These are phyloP conservation scores for Polietes domitor DNA, from an alignment of 2,888 invertebrate genomes.

Conservation along the genomic window DNA sequence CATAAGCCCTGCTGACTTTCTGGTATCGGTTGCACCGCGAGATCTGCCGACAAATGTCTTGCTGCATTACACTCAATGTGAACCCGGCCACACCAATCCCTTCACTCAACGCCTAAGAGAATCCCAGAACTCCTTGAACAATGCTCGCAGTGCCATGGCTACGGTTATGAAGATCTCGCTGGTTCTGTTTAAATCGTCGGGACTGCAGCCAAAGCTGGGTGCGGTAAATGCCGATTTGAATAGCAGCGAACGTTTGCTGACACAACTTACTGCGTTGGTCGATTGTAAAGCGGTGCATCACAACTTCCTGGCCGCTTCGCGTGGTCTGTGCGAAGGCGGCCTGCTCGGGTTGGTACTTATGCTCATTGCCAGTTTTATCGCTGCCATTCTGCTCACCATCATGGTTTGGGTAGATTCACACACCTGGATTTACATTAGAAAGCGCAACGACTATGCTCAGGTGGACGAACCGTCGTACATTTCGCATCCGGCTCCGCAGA, in stretches of 20 bases:
- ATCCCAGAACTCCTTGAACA: conserved; percentile 86
- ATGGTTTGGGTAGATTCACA: conserved; percentile 97
- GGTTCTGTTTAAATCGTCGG: conserved; percentile 81
- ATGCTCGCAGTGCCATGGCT: conserved; percentile 81
- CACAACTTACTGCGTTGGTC: conserved; percentile 86
- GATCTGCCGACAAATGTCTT: conserved; percentile 84
- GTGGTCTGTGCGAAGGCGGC: conserved; percentile 91
- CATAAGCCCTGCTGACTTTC: conserved; percentile 91
- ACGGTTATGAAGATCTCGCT: conserved; percentile 80
- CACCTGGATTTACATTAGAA: conserved; percentile 97
- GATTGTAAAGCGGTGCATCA: conserved; percentile 92
- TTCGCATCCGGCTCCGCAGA: conserved; percentile 81
- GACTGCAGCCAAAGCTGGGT: conserved; percentile 87
- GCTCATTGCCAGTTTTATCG: conserved; percentile 91
- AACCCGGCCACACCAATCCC: conserved; percentile 89
- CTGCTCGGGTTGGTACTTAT: conserved; percentile 92
- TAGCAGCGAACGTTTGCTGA: conserved; percentile 87
- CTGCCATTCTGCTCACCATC: conserved; percentile 94
- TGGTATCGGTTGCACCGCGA: conserved; percentile 85
- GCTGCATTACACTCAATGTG: conserved; percentile 91
- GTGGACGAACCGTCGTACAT: conserved; percentile 89
- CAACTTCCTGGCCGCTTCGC: conserved; percentile 90
- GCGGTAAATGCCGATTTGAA: conserved; percentile 90
- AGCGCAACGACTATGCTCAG: conserved; percentile 90
- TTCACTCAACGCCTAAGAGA: conserved; percentile 91